Percentiles rank a stretch among this genome's conserved stretches.
These are phyloP conservation scores for Passerina amoena DNA, from an alignment of 2,113 vertebrate species.

Conservation along the genomic window DNA sequence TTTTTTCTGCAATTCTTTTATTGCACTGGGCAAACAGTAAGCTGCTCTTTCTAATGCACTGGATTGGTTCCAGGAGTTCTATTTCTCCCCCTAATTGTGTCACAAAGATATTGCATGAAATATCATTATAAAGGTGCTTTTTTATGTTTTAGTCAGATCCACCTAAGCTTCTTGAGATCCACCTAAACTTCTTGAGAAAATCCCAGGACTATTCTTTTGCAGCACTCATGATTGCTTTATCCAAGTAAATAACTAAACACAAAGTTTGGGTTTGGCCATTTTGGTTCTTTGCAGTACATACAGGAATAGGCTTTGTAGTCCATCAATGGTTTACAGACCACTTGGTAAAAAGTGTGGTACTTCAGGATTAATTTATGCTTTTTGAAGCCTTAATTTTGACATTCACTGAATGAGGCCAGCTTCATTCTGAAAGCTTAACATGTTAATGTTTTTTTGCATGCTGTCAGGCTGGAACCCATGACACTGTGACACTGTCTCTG, in stretches of 20 bases:
- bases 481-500: not conserved
- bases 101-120: not conserved
- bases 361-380: not conserved
- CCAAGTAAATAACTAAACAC: not conserved
- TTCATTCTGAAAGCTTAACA: not conserved
- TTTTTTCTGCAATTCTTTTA: not conserved
- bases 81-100: not conserved
- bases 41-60: not conserved
- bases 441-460: not conserved
- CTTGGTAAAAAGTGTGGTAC: not conserved
- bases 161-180: not conserved
- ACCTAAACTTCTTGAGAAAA: not conserved
- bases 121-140: not conserved
- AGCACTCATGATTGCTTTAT: not conserved
- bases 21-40: not conserved
- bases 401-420: not conserved
- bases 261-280: not conserved
- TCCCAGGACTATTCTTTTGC: not conserved
- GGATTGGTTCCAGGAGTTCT: not conserved
- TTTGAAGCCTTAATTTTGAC: not conserved
- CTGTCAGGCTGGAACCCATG: not conserved
- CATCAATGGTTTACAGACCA: not conserved
- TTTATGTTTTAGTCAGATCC: not conserved
- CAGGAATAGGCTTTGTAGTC: not conserved
- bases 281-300: not conserved